These are phyloP conservation scores for Ruditapes philippinarum DNA, from an alignment of 1,140 invertebrate species.

Conservation along the genomic window DNA sequence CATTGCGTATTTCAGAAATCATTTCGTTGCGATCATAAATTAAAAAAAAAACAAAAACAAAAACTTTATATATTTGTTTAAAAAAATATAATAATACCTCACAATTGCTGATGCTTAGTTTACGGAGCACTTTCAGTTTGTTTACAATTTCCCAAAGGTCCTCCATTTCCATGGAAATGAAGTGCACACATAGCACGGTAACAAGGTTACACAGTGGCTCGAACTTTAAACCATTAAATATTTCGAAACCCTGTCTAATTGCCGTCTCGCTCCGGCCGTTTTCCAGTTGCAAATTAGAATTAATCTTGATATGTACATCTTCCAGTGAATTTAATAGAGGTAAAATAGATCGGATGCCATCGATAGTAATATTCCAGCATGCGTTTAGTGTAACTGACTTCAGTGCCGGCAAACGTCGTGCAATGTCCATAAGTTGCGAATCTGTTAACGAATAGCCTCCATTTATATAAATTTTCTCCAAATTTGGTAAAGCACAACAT, in stretches of 20 bases:
- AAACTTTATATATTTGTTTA: no score
- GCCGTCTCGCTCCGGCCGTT: constrained; percentile 79
- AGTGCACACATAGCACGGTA: constrained; percentile 81
- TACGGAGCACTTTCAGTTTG: constrained; percentile 74
- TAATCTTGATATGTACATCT: constrained; percentile 80
- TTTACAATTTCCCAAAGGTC: constrained; percentile 81
- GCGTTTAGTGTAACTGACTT: constrained; percentile 81
- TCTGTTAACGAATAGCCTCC: constrained; percentile 80
- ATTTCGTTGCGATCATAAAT: no score
- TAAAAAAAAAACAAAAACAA: no score
- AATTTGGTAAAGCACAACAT: constrained; percentile 66
- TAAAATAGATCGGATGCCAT: constrained; percentile 72
- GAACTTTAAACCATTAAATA: constrained; percentile 65
- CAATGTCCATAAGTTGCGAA: constrained; percentile 74
- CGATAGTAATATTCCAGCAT: constrained; percentile 80
- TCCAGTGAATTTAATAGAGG: constrained; percentile 72
- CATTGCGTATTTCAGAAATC: no score
- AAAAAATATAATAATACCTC: no score
- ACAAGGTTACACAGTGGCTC: constrained; percentile 62
- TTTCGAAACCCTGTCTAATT: constrained; percentile 76
- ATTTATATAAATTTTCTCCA: constrained; percentile 82
- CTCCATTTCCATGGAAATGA: constrained; percentile 82
- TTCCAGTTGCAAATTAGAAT: constrained; percentile 78
- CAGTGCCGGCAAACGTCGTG: constrained; percentile 74
- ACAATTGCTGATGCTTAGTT: constrained; percentile 83